Percentiles rank a stretch among this genome's conserved stretches.
These are phyloP conservation scores for Laticauda colubrina DNA, from an alignment of 2,113 vertebrate genomes.

Conservation along the genomic window DNA sequence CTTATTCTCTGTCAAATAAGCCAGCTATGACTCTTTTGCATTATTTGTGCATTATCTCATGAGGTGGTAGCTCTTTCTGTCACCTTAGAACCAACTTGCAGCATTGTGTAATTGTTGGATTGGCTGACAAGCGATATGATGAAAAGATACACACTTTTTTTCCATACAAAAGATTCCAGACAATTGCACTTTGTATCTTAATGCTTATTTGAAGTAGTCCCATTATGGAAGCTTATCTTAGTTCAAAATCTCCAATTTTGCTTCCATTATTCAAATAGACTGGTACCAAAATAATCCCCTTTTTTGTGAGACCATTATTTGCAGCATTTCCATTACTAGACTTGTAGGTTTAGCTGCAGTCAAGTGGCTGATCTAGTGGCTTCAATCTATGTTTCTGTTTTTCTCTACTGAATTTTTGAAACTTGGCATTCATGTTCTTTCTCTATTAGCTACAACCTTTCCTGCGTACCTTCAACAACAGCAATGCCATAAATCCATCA, in stretches of 20 bases:
- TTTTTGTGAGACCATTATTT: background rate
- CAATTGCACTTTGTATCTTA: background rate
- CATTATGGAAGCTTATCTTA: background rate
- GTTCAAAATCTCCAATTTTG: background rate
- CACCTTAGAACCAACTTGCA: background rate
- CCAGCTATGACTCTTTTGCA: background rate
- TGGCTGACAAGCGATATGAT: background rate
- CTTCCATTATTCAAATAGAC: background rate
- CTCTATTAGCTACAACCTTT: constrained; percentile 73
- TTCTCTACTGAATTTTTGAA: background rate
- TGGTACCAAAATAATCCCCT: background rate
- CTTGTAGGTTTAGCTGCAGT: background rate
- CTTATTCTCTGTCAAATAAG: background rate
- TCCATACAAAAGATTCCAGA: background rate
- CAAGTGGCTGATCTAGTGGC: background rate
- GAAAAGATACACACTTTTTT: background rate
- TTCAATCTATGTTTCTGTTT: background rate
- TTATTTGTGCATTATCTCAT: background rate
- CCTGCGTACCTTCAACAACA: constrained; percentile 80
- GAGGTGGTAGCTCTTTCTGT: background rate
- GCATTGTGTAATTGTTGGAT: background rate
- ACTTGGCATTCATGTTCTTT: constrained; percentile 15
- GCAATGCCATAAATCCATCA: constrained; percentile 71
- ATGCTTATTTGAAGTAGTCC: background rate
- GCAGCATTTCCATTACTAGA: constrained; percentile 13